These are phyloP conservation scores for Onychorhynchus coronatus DNA, from an alignment of 2,113 vertebrate genomes.

Conservation along the genomic window DNA sequence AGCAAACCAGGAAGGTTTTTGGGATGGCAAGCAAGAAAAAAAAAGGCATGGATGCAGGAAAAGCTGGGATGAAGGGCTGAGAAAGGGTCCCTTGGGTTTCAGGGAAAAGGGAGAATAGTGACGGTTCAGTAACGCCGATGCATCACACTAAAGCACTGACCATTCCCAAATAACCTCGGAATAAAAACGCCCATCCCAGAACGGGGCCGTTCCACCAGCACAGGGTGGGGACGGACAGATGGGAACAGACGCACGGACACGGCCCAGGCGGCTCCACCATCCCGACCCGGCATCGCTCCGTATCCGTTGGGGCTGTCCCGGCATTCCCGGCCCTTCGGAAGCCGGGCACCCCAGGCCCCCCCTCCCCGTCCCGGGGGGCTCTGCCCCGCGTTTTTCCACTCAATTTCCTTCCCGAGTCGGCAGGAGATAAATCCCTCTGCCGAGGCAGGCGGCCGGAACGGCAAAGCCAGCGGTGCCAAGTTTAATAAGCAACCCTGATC, in stretches of 20 bases:
- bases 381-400: slow-evolving; percentile 15
- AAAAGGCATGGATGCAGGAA: neutral
- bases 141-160: fast-evolving
- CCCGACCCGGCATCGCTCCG: fast-evolving
- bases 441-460: slow-evolving; percentile 53
- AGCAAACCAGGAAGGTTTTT: neutral
- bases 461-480: slow-evolving; percentile 51
- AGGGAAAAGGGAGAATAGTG: neutral
- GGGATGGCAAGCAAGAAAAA: fast-evolving
- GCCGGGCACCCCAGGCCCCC: neutral
- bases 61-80: fast-evolving
- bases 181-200: neutral
- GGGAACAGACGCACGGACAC: neutral
- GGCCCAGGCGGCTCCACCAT: neutral
- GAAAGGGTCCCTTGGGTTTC: neutral
- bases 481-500: slow-evolving; percentile 54
- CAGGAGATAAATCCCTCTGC: slow-evolving; percentile 42
- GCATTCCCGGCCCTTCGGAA: neutral
- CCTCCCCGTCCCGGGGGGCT: neutral
- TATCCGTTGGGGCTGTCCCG: neutral
- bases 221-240: fast-evolving
- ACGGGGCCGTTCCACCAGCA: neutral
- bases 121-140: fast-evolving
- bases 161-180: fast-evolving
- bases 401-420: slow-evolving; percentile 29